Percentiles rank a stretch among this genome's conserved stretches.
phyloP scores from a whole-genome alignment of 2,888 invertebrate genomes.

The Sminthurides aquaticus region DNA sequence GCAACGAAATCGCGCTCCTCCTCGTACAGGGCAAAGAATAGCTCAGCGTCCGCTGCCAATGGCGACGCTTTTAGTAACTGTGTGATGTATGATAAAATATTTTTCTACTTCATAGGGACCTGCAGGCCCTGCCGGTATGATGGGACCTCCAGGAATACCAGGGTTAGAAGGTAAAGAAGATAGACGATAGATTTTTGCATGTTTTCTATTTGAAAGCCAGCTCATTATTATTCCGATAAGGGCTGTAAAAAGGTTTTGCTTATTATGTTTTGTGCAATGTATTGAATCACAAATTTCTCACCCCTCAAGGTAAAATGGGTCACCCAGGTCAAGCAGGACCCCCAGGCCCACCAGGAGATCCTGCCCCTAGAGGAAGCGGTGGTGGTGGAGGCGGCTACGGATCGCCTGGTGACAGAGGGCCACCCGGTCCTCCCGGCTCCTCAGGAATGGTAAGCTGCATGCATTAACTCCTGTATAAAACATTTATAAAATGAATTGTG shows the following conservation, averaged over 20 bases:
- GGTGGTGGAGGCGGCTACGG: conserved; percentile 33
- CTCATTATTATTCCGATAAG: no score
- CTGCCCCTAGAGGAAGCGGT: conserved; percentile 37
- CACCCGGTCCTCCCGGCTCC: conserved; percentile 40
- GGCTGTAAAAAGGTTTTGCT: no score
- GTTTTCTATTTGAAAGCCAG: no score
- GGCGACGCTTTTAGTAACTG: no score
- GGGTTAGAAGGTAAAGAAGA: conserved; percentile 28
- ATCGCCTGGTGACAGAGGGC: conserved; percentile 44
- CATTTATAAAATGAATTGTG: no score
- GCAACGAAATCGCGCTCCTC: not conserved
- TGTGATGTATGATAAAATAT: not conserved
- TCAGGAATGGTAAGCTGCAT: conserved; percentile 34
- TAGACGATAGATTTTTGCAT: no score
- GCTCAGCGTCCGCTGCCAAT: no score
- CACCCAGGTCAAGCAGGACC: conserved; percentile 41
- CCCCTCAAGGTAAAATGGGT: conserved; percentile 38
- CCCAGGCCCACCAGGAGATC: conserved; percentile 42
- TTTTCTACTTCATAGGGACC: conserved; percentile 46
- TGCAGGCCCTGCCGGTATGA: conserved; percentile 46
- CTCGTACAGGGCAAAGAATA: no score
- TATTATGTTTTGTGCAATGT: no score
- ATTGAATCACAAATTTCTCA: no score
- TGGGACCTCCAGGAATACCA: conserved; percentile 41
- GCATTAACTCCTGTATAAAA: no score